Evolutionary conservation across 2,797 vertebrate genomes (phyloP), one percentile per base, ranked within the genome.

Genomic region (Xiphorhynchus erythropygius): DNA sequence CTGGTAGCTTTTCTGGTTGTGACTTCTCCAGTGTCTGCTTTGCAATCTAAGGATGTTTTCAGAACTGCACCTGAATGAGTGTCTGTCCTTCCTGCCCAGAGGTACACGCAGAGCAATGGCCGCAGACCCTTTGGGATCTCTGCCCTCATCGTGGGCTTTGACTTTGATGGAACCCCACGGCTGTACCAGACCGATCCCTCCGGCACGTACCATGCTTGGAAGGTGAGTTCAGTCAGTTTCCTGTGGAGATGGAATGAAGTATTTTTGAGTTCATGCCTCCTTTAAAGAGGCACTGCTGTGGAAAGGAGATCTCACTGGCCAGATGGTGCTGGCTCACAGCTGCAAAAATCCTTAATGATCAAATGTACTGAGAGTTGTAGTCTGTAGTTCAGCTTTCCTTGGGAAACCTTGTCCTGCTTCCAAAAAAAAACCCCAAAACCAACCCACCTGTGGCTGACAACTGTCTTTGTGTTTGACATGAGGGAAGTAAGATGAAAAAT

Each of bases 181-280:
- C 98, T 99, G 32, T 99, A 99, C 82, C 98, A 99, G 97, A 99
- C 98, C 0, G 98, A 99, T 49, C 98, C 98, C 25, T 99, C 98
- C 2, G 98, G 98, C 47, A 99, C 98, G 0, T 99, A 99, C 96
- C 98, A 99, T 3, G 98, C 98, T 41, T 99, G 98, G 98, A 99
- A 99, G 98, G 98, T 98, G 95, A 97, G 97, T 77, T 55, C 17
- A 6, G 44, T 17, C 52, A 21, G 9, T 8, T 37, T 59, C 41
- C n/a, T 16, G 7, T 4, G 33, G 64, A 67, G 24, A 24, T 9
- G 46, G 30, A 32, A 9, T 13, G 18, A 55, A 59, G 8, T 56
- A 7, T 22, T 47, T 18, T 23, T 28, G 62, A 46, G 14, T 74
- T 60, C 5, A 3, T 13, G 7, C 30, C 41, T 15, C 44, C 44